phyloP scores from a whole-genome alignment of 2,113 vertebrate genomes.

The Cairina moschata region DNA sequence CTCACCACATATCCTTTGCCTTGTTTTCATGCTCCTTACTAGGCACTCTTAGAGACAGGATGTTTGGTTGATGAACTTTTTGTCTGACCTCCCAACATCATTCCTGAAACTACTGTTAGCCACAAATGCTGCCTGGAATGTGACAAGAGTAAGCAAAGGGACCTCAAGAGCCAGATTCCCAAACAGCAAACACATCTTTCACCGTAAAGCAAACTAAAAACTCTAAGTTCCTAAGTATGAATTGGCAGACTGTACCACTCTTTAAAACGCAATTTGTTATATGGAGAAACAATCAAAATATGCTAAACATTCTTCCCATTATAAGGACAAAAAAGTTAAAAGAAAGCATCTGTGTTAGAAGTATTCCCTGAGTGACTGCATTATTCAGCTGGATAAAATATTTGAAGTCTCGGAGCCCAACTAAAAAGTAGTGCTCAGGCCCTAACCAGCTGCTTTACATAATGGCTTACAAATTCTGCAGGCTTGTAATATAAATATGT shows the following conservation, averaged over 20 bases:
- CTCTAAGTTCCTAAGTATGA: not conserved
- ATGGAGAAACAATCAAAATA: not conserved
- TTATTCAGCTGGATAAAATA: slow-evolving; percentile 12
- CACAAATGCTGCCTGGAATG: not conserved
- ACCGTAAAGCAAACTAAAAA: not conserved
- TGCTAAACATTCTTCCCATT: not conserved
- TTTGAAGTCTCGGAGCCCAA: not conserved
- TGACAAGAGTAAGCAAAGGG: not conserved
- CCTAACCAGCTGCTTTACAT: not conserved
- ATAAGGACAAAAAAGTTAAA: not conserved
- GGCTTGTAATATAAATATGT: not conserved
- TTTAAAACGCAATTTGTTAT: slow-evolving; percentile 7
- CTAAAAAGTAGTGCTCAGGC: not conserved
- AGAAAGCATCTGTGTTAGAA: slow-evolving; percentile 39
- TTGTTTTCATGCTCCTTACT: not conserved
- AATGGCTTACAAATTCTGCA: not conserved
- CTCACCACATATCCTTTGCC: not conserved
- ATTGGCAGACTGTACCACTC: not conserved
- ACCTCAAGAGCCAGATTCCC: not conserved
- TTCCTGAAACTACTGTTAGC: not conserved
- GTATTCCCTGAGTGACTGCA: not conserved
- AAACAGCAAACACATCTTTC: not conserved
- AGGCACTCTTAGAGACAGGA: not conserved
- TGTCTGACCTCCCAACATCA: not conserved
- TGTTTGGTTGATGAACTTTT: not conserved